Evolutionary conservation across 2,113 vertebrate genomes (phyloP).

Genomic region (Rhodinocichla rosea): DNA sequence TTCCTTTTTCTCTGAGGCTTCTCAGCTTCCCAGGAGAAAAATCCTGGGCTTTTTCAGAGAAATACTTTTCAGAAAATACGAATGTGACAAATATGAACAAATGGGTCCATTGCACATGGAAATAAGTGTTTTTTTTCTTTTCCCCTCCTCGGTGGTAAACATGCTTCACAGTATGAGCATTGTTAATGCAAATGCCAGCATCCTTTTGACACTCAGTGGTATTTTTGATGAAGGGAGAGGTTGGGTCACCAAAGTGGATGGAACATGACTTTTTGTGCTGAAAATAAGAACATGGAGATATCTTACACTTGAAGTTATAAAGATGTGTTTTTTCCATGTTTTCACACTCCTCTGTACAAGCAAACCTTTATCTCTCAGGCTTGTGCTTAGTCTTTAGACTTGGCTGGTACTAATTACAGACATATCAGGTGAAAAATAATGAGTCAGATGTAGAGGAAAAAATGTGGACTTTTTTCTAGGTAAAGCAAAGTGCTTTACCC

Average conservation of each 20-base stretch:
- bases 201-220: neutral
- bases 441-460: neutral
- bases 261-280: neutral
- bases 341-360: neutral
- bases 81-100: neutral
- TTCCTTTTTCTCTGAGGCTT: no score
- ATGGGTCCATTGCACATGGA: neutral
- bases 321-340: fast-evolving
- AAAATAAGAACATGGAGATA: neutral
- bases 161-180: neutral
- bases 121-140: neutral
- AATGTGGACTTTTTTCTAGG: neutral
- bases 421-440: neutral
- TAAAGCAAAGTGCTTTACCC: neutral
- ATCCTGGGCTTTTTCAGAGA: no score
- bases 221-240: neutral
- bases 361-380: neutral
- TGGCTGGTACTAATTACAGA: neutral
- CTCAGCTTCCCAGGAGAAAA: no score
- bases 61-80: no score
- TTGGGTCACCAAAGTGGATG: neutral
- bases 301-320: neutral
- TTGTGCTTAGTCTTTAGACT: neutral
- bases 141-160: neutral
- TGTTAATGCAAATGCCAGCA: neutral